Evolutionary conservation across 1,140 invertebrate species (phyloP).

Genomic region (Melitaea cinxia): DNA sequence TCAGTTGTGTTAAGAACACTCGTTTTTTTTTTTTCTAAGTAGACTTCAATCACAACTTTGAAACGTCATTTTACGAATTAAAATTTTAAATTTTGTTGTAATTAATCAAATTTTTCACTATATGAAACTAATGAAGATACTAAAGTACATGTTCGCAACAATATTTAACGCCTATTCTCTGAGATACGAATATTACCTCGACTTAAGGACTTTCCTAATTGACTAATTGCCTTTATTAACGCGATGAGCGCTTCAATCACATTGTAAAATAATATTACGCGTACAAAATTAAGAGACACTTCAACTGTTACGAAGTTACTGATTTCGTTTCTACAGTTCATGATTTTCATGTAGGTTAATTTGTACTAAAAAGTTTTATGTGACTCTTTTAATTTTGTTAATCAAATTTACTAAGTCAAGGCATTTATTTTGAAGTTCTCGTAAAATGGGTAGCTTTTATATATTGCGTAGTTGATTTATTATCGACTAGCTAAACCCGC

Average conservation of each 20-base stretch:
- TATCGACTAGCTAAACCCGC: too few species aligned
- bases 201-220: slow-evolving; percentile 23
- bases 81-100: too few species aligned
- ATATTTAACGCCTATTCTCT: not conserved
- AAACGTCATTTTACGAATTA: too few species aligned
- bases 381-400: not conserved
- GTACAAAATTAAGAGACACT: slow-evolving; percentile 32
- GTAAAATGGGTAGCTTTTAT: too few species aligned
- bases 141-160: not conserved
- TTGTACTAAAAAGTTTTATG: not conserved
- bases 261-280: slow-evolving; percentile 37
- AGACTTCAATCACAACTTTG: too few species aligned
- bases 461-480: too few species aligned
- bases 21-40: too few species aligned
- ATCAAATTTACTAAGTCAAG: too few species aligned
- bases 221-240: slow-evolving; percentile 38
- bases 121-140: too few species aligned
- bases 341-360: slow-evolving; percentile 8
- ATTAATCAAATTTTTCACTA: too few species aligned
- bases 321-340: not conserved
- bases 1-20: too few species aligned
- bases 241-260: slow-evolving; percentile 34
- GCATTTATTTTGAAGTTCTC: too few species aligned
- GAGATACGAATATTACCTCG: not conserved
- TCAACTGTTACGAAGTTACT: slow-evolving; percentile 10